Evolutionary conservation across 2,797 vertebrate species (phyloP), one percentile per base, ranked within the genome.

Genomic region (Poecilia velifera): DNA sequence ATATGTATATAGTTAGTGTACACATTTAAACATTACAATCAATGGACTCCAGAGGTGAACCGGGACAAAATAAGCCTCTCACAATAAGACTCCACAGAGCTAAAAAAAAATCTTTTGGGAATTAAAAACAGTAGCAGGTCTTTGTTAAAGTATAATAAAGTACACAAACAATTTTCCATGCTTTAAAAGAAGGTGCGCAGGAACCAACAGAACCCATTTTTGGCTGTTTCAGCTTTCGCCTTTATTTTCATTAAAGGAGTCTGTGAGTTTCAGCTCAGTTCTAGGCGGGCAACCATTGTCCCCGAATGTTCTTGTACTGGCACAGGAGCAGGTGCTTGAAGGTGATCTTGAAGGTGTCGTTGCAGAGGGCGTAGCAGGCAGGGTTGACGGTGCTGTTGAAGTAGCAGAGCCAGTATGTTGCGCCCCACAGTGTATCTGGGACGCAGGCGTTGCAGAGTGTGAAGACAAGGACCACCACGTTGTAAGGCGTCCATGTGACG

Each of bases 301-400:
- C 77, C 9, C 97, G 97, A 66, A 99, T 98, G 87, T 98, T 98
- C 93, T 97, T 98, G 90, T 98, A 99, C 90, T 97, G 97, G 94
- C 98, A 99, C 84, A 98, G 94, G 46, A 99, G 95, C 88, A 99
- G 96, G 87, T 98, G 97, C 92, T 97, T 98, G 92, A 99, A 99
- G 75, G 98, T 99, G 94, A 98, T 99, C 92, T 99, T 99, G 91
- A 99, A 99, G 70, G 98, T 99, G 90, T 96, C 93, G 1, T 99
- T 99, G 95, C 98, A 99, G 82, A 99, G 97, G 71, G 98, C 98
- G 0, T 99, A 99, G 95, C 98, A 99, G 90, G 98, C 98, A 0
- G 98, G 98, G 93, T 99, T 99, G 90, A 99, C 96, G 85, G 98
- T 99, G 94, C 98, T 99, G 95, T 99, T 99, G 92, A 99, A 97